These are phyloP conservation scores for Istiophorus platypterus DNA, from an alignment of 2,113 vertebrate genomes.

Conservation along the genomic window DNA sequence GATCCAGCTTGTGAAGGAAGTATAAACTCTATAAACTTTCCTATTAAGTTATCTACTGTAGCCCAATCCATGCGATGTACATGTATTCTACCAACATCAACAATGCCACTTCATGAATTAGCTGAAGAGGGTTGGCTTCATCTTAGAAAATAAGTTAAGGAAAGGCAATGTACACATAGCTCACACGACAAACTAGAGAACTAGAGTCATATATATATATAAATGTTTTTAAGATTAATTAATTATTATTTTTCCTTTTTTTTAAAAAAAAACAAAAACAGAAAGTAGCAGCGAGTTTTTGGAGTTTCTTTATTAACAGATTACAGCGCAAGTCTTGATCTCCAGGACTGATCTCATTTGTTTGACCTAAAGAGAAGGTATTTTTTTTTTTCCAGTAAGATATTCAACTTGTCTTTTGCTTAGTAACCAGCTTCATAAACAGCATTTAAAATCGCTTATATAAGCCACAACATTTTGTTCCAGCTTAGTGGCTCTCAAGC, in stretches of 20 bases:
- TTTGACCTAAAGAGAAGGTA: slow-evolving; percentile 11
- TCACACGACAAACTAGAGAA: too few relatives aligned
- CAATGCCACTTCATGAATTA: not conserved
- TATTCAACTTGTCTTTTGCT: slow-evolving; percentile 31
- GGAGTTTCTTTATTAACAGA: not conserved
- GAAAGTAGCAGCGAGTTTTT: not conserved
- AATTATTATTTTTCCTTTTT: too few relatives aligned
- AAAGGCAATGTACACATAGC: too few relatives aligned
- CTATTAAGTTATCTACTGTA: not conserved
- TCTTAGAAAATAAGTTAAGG: not conserved
- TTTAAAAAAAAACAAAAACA: too few relatives aligned
- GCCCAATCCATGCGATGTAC: not conserved
- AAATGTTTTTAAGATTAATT: too few relatives aligned
- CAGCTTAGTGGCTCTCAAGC: slow-evolving; percentile 33
- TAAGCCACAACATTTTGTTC: slow-evolving; percentile 56
- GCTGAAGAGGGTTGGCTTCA: not conserved
- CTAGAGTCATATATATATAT: too few relatives aligned
- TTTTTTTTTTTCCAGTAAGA: slow-evolving; percentile 15
- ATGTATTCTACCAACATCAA: not conserved
- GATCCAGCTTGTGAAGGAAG: not conserved
- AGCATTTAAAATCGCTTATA: slow-evolving; percentile 44
- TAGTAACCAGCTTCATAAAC: slow-evolving; percentile 43
- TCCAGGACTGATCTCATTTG: slow-evolving; percentile 19
- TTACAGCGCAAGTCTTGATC: slow-evolving; percentile 5
- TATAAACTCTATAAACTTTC: not conserved